These are phyloP conservation scores for Trachymyrmex septentrionalis DNA, from an alignment of 1,140 invertebrate genomes.

Conservation along the genomic window DNA sequence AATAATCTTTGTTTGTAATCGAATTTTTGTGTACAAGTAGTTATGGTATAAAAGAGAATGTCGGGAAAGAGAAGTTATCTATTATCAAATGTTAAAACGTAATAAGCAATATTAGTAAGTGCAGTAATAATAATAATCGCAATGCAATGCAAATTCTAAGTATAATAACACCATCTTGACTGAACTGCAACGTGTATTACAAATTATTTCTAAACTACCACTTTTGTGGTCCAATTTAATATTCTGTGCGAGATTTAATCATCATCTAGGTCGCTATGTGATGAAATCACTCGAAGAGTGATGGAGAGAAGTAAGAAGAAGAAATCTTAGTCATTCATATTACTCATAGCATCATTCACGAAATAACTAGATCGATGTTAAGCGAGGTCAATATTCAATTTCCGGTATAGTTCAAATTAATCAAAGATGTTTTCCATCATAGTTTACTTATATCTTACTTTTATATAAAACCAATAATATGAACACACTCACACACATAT, in stretches of 20 bases:
- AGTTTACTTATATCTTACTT: neutral
- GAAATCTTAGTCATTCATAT: slow-evolving; percentile 74
- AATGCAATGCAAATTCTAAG: neutral
- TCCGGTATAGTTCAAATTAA: slow-evolving; percentile 69
- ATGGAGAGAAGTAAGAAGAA: slow-evolving; percentile 69
- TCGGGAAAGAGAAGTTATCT: neutral
- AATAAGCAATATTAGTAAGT: neutral
- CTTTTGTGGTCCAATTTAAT: neutral
- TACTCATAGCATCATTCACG: slow-evolving; percentile 50
- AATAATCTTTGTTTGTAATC: slow-evolving; percentile 48
- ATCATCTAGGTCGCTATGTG: slow-evolving; percentile 20
- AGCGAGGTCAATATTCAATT: slow-evolving; percentile 79
- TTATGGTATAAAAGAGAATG: neutral
- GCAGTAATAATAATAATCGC: neutral
- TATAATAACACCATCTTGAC: neutral
- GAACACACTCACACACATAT: neutral
- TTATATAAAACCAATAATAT: neutral
- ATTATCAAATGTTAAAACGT: slow-evolving; percentile 14
- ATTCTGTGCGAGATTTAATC: slow-evolving; percentile 6
- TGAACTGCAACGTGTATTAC: neutral
- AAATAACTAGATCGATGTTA: slow-evolving; percentile 69
- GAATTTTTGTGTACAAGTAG: slow-evolving; percentile 18
- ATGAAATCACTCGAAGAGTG: slow-evolving; percentile 67
- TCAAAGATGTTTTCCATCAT: slow-evolving; percentile 10
- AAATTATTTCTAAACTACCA: neutral